Evolutionary conservation across 2,113 vertebrate genomes (phyloP).

Genomic region (mouse (Mus musculus)): DNA sequence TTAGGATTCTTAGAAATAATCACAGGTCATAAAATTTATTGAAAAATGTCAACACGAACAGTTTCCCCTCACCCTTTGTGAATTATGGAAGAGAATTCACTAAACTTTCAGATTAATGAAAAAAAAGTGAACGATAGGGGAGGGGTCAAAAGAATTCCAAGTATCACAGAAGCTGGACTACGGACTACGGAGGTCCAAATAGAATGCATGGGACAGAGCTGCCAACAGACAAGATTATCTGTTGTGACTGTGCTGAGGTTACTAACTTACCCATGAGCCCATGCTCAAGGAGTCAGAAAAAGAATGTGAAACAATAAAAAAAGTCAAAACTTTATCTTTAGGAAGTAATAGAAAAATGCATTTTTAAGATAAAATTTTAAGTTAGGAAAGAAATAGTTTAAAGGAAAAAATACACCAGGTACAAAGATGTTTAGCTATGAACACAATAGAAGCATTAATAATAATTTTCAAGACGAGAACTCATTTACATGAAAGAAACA

Average conservation of each 20-base stretch:
- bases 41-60: slow-evolving; percentile 11
- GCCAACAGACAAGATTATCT: neutral
- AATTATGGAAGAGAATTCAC: slow-evolving; percentile 75
- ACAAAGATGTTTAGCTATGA: neutral
- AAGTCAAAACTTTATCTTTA: neutral
- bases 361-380: neutral
- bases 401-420: neutral
- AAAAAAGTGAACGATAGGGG: neutral
- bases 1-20: slow-evolving; percentile 54
- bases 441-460: neutral
- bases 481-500: neutral
- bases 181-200: neutral
- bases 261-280: neutral
- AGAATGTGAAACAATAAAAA: neutral
- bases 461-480: neutral
- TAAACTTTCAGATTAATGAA: neutral
- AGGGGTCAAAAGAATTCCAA: neutral
- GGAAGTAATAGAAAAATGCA: neutral
- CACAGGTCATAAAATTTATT: slow-evolving; percentile 1
- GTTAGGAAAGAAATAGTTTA: neutral
- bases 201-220: neutral
- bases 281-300: neutral
- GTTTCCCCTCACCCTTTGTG: neutral
- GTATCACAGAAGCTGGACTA: neutral
- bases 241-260: neutral